Evolutionary conservation across 2,113 vertebrate genomes (phyloP), one percentile per base, ranked within the genome.

Genomic region (Bettongia penicillata): DNA sequence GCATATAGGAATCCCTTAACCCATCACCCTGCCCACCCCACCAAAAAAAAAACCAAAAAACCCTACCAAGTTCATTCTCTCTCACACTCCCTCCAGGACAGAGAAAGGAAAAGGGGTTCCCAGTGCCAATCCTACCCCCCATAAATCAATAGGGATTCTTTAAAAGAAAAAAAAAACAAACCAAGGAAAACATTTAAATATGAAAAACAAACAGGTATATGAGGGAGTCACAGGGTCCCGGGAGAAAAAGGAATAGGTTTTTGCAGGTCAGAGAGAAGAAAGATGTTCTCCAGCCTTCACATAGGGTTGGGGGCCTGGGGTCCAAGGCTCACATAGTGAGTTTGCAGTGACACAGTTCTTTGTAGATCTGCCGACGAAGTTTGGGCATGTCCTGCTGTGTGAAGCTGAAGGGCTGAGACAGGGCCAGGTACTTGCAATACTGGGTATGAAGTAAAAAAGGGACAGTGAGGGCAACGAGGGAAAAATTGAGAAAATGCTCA

Each of bases 311-410:
- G 96, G 95, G 89, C 51, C 91, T 94, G 93, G 96, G 90, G 37
- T 77, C 68, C n/a, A 91, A 94, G 91, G 97, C 94, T 99, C 99
- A 99, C 99, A 99, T 98, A 91, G 98, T 99, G 96, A 99, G 99
- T 98, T 99, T 99, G 99, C 99, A 99, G 98, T 99, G 99, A 98
- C 99, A 99, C 93, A 99, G 99, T 99, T 99, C 99, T 99, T 99
- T 99, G 99, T 99, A 99, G 99, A 99, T 99, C 98, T 99, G 99
- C 97, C 99, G 99, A 93, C 99, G 99, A 96, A 99, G 99, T 94
- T 99, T 99, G 93, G 99, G 99, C 99, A 99, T 99, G 96, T 99
- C 99, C 98, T 99, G 99, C 98, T 99, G 99, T 91, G 99, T 99
- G 95, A 99, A 99, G 97, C 97, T 98, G 98, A 99, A 99, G 0